These are phyloP conservation scores for Ophioderma brevispina DNA, from an alignment of 35 echinoderm and acorn worm species.

Conservation along the genomic window DNA sequence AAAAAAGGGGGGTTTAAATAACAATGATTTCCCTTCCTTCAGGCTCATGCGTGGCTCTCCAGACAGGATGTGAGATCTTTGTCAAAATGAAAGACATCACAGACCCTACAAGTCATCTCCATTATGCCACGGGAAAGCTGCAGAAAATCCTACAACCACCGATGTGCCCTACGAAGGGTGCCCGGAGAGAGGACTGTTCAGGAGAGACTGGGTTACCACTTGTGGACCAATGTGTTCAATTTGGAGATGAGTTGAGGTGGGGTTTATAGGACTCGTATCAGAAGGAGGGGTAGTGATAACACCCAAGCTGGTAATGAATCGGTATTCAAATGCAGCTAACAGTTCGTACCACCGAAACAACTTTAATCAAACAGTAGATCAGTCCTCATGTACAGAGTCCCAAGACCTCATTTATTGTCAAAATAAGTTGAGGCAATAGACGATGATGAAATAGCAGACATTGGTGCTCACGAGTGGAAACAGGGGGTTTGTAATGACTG, in stretches of 20 bases:
- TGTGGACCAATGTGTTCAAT: not conserved
- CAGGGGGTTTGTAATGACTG: too few relatives aligned
- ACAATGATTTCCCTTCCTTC: too few relatives aligned
- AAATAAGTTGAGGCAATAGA: not conserved
- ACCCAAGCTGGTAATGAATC: not conserved
- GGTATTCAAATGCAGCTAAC: not conserved
- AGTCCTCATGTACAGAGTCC: not conserved
- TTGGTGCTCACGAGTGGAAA: too few relatives aligned
- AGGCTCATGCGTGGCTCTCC: not conserved
- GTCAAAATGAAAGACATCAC: not conserved
- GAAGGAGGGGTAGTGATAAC: not conserved
- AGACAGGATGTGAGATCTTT: not conserved
- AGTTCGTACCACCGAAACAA: not conserved
- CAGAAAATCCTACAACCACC: not conserved
- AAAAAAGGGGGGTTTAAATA: too few relatives aligned
- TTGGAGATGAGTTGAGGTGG: not conserved
- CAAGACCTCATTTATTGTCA: not conserved
- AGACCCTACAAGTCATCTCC: not conserved
- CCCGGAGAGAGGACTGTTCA: not conserved
- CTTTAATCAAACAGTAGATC: not conserved
- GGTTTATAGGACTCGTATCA: not conserved
- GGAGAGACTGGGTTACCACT: not conserved
- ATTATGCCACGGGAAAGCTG: not conserved
- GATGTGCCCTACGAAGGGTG: not conserved
- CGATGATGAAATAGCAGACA: not conserved